Conservation (phyloP, 2,797 vertebrate species). For the Peromyscus attwateri region DNA sequence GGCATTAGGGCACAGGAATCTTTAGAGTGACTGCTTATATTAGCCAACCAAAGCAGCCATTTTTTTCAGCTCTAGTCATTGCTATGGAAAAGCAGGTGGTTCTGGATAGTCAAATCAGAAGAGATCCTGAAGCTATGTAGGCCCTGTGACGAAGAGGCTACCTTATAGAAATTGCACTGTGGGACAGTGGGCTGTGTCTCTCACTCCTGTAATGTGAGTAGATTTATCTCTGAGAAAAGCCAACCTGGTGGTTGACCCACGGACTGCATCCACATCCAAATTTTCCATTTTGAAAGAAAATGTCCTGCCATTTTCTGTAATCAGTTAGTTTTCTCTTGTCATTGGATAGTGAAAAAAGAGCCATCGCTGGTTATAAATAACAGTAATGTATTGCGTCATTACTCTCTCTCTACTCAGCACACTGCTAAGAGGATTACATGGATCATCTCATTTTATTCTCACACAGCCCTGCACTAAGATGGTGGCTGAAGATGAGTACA, state of each 20-base stretch:
- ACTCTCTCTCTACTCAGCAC: background rate
- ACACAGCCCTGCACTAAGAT: background rate
- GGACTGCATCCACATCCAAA: fast-evolving
- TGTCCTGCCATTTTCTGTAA: background rate
- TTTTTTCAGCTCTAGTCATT: background rate
- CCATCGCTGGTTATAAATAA: background rate
- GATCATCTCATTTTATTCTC: background rate
- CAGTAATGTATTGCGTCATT: background rate
- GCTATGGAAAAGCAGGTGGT: background rate
- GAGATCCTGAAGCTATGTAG: background rate
- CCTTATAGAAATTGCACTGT: background rate
- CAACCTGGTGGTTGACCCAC: fast-evolving
- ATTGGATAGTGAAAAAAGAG: background rate
- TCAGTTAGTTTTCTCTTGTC: background rate
- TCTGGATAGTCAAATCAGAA: background rate
- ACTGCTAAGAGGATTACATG: background rate
- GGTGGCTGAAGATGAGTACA: background rate
- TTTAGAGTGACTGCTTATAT: background rate
- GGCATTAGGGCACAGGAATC: background rate
- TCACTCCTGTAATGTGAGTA: background rate
- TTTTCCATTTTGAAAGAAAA: background rate
- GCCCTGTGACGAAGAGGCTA: background rate
- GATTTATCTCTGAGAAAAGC: background rate
- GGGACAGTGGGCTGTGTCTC: fast-evolving
- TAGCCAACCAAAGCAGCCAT: background rate